Base-by-base conservation (phyloP, 2,797 vertebrate species). In the Phrynocephalus vlangalii region DNA sequence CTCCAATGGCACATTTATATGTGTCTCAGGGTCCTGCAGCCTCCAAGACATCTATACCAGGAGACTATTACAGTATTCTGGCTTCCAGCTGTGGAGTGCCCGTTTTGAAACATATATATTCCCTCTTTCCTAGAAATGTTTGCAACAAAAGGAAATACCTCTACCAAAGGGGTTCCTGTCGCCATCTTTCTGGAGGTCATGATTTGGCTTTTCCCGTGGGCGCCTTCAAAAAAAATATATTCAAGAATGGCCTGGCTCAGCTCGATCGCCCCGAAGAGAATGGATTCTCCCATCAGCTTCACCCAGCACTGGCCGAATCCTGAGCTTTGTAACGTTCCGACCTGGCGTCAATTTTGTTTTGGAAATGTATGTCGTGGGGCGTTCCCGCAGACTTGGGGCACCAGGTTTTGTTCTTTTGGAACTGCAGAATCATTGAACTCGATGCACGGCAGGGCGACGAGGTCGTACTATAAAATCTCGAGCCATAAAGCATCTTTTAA, bases 91-190 rank as follows among this genome's bases (percentile, higher is more conserved):
- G 11, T 26, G 38, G 22, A 24, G 3, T 16, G 33, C 38, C 16
- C 5, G 6, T 70, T 79, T 66, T 56, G 86, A 80, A 52, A 79
- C 26, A 5, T 10, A 85, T 86, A 66, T 26, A 33, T 94, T 68
- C 93, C 91, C 92, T 30, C 85, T 81, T 80, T 30, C 11, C 83
- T 91, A 99, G 99, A 96, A 94, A 38, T 97, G 98, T 56, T 93
- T 98, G 83, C 96, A 96, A 90, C 95, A 84, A 77, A 96, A 96
- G 91, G 97, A 98, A 89, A 97, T 99, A 90, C 96, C 96, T 9
- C 88, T 97, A 0, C 98, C 98, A 18, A 98, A 97, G 93, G 98
- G 98, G 0, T 95, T 97, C 90, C 96, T 99, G 90, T 95, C 91
- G 26, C 77, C 98, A 9, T 88, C 92, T 44, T 99, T 99, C 95